Conservation (phyloP, 2,888 invertebrate genomes). For the Auanema freiburgensis region DNA sequence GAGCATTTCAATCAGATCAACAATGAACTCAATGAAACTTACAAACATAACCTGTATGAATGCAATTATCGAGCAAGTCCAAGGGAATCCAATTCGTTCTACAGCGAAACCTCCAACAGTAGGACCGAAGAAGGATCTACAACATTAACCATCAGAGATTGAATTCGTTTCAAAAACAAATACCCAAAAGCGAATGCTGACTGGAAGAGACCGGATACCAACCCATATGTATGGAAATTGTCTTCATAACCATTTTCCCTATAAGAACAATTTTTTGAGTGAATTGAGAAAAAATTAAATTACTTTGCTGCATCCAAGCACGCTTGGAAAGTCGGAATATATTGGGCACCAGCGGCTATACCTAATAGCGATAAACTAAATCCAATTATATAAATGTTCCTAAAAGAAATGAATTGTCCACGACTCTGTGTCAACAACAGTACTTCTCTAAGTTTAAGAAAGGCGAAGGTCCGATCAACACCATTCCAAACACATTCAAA, state of each 20-base stretch:
- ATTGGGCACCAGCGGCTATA: conserved; percentile 80
- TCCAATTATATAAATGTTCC: conserved; percentile 70
- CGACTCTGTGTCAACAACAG: conserved; percentile 7
- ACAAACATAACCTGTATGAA: conserved; percentile 47
- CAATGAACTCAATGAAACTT: conserved; percentile 5
- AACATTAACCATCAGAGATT: conserved; percentile 9
- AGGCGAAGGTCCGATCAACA: conserved; percentile 64
- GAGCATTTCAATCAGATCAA: not conserved
- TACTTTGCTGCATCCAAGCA: conserved; percentile 81
- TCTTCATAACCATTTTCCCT: conserved; percentile 74
- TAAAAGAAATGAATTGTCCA: conserved; percentile 27
- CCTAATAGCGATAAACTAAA: conserved; percentile 76
- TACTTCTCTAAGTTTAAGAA: conserved; percentile 52
- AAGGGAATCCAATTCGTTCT: conserved; percentile 63
- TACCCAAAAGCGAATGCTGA: conserved; percentile 83
- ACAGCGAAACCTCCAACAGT: conserved; percentile 61
- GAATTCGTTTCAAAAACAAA: conserved; percentile 20
- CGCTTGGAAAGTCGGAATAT: conserved; percentile 84
- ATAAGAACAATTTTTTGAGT: conserved; percentile 28
- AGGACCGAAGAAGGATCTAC: conserved; percentile 62
- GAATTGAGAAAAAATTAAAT: conserved; percentile 9
- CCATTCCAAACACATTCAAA: conserved; percentile 57
- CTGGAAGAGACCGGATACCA: conserved; percentile 87
- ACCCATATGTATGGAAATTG: conserved; percentile 83
- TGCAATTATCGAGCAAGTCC: conserved; percentile 63